Evolutionary conservation across 2,888 invertebrate species (phyloP).

Genomic region (Chalcosyrphus nemorum): DNA sequence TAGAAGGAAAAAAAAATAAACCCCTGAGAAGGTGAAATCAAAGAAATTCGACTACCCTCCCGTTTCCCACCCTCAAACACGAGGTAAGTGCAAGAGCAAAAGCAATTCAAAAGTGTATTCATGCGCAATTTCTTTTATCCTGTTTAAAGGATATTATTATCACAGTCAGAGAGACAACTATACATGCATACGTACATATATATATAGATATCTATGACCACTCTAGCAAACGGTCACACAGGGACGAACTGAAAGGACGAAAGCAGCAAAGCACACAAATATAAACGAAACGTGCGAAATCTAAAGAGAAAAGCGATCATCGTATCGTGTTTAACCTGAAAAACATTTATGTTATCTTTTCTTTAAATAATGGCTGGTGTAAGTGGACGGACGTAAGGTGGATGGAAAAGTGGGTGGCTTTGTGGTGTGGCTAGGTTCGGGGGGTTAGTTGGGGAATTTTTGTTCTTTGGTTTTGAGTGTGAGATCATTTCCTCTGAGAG

Average conservation of each 20-base stretch:
- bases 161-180: constrained; percentile 40
- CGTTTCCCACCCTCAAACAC: background rate
- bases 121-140: constrained; percentile 82
- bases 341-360: constrained; percentile 73
- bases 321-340: constrained; percentile 72
- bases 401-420: background rate
- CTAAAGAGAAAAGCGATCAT: constrained; percentile 72
- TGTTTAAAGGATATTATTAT: constrained; percentile 79
- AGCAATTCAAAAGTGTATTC: constrained; percentile 81
- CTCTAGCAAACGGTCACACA: constrained; percentile 65
- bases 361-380: constrained; percentile 66
- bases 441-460: constrained; percentile 29
- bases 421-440: background rate
- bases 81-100: constrained; percentile 53
- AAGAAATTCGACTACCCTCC: constrained; percentile 43
- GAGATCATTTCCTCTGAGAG: constrained; percentile 13
- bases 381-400: constrained; percentile 35
- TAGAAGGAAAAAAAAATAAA: constrained; percentile 3
- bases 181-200: background rate
- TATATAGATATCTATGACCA: constrained; percentile 44
- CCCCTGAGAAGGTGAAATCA: constrained; percentile 65
- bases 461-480: background rate
- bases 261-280: constrained; percentile 30
- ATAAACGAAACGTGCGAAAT: constrained; percentile 69
- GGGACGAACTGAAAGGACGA: constrained; percentile 29